Percentiles rank a stretch among this genome's conserved stretches.
These are phyloP conservation scores for Rhadinocentrus ornatus DNA, from an alignment of 2,797 vertebrate genomes.

Conservation along the genomic window DNA sequence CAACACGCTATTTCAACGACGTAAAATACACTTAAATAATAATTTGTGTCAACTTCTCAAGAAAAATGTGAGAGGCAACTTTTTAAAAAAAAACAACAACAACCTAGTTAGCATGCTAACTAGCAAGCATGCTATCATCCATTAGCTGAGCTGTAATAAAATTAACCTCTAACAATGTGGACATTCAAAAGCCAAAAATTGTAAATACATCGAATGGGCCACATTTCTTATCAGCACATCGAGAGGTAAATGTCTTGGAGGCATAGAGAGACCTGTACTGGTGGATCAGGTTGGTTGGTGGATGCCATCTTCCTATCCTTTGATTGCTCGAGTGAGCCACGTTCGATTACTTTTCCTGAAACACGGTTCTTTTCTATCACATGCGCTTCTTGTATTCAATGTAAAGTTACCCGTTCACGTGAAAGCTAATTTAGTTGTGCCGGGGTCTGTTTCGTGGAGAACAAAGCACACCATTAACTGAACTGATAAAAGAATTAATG, in stretches of 20 bases:
- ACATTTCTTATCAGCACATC: background rate
- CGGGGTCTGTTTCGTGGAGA: background rate
- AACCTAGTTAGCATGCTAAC: constrained; percentile 61
- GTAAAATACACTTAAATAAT: background rate
- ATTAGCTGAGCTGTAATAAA: background rate
- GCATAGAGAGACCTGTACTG: constrained; percentile 84
- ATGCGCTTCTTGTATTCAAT: background rate
- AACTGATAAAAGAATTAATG: no score
- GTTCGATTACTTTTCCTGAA: constrained; percentile 71
- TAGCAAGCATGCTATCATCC: constrained; percentile 58
- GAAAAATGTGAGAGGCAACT: constrained; percentile 50
- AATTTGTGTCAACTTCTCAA: constrained; percentile 22
- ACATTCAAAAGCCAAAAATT: background rate
- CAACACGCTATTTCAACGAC: background rate
- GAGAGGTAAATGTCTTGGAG: background rate
- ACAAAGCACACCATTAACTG: no score
- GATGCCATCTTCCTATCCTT: constrained; percentile 90
- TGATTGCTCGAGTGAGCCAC: constrained; percentile 54
- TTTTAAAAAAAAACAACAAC: no score
- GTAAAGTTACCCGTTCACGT: background rate
- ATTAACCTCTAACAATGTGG: background rate
- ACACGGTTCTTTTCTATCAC: background rate
- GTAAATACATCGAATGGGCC: background rate
- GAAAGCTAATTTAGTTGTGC: background rate
- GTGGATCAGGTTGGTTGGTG: constrained; percentile 87